Percentiles rank a stretch among this genome's conserved stretches.
These are phyloP conservation scores for Agrochola macilenta DNA, from an alignment of 2,888 invertebrate genomes.

Conservation along the genomic window DNA sequence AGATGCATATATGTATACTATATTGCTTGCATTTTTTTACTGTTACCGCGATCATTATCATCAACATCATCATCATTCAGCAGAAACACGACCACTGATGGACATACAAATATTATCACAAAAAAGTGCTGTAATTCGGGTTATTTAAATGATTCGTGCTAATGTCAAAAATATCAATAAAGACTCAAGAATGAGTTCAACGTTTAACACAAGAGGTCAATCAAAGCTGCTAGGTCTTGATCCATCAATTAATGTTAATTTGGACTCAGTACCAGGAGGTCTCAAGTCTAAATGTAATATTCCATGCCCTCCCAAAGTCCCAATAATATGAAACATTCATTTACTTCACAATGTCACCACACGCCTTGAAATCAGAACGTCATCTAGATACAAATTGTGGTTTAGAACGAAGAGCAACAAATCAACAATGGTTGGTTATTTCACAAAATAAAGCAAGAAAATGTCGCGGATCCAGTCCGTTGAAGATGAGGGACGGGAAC, in stretches of 20 bases:
- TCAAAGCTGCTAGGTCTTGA: constrained; percentile 38
- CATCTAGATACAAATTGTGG: not conserved
- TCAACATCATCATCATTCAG: too few relatives aligned
- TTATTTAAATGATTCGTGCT: constrained; percentile 16
- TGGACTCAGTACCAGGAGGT: not conserved
- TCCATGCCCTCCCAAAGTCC: not conserved
- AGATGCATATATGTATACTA: too few relatives aligned
- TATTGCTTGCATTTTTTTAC: not conserved
- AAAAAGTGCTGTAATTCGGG: not conserved
- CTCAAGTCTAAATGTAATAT: not conserved
- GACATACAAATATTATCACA: not conserved
- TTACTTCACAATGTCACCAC: not conserved
- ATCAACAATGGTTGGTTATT: constrained; percentile 5
- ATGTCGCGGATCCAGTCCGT: constrained; percentile 11
- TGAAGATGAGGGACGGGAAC: constrained; percentile 55
- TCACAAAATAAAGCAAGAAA: constrained; percentile 33
- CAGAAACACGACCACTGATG: too few relatives aligned
- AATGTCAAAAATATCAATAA: not conserved
- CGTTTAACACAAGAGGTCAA: constrained; percentile 25
- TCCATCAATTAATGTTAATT: constrained; percentile 31
- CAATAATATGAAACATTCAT: not conserved
- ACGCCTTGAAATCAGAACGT: not conserved
- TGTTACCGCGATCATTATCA: not conserved
- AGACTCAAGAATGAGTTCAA: constrained; percentile 22
- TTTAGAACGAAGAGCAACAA: constrained; percentile 1